Conservation (phyloP, 2,888 invertebrate genomes). For the Volucella bombylans region DNA sequence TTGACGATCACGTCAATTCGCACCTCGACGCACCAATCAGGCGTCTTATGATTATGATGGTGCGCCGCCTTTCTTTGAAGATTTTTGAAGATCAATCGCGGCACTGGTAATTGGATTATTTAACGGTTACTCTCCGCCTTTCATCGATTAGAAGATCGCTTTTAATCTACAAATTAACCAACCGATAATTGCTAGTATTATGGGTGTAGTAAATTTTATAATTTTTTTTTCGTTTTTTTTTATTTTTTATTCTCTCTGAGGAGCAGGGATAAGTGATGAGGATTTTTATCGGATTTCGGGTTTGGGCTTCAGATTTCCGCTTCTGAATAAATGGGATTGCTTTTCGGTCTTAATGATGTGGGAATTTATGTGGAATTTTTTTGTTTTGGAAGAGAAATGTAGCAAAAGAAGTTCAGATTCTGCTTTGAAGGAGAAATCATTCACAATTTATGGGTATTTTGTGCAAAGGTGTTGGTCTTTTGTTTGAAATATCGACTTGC, state of each 20-base stretch:
- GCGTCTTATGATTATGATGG: conserved; percentile 57
- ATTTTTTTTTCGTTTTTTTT: neutral
- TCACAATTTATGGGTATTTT: too few relatives aligned
- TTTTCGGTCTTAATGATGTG: neutral
- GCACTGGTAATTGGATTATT: conserved; percentile 57
- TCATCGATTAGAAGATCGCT: conserved; percentile 46
- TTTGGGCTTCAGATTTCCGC: conserved; percentile 26
- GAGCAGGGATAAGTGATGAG: conserved; percentile 8
- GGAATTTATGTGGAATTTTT: conserved; percentile 31
- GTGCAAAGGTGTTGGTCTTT: too few relatives aligned
- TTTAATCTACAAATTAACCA: conserved; percentile 65
- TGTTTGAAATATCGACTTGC: too few relatives aligned
- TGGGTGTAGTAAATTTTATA: conserved; percentile 35
- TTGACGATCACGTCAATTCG: conserved; percentile 60
- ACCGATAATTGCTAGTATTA: conserved; percentile 53
- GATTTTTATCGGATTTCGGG: conserved; percentile 4
- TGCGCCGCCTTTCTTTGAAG: conserved; percentile 56
- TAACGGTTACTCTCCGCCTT: conserved; percentile 57
- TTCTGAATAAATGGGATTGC: neutral
- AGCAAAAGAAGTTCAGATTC: too few relatives aligned
- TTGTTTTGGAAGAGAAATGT: neutral
- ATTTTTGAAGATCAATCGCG: conserved; percentile 62
- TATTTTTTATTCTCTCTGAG: neutral
- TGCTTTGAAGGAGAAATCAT: too few relatives aligned
- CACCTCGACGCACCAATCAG: conserved; percentile 64